phyloP scores from a whole-genome alignment of 2,113 vertebrate genomes.

The Ahaetulla prasina region DNA sequence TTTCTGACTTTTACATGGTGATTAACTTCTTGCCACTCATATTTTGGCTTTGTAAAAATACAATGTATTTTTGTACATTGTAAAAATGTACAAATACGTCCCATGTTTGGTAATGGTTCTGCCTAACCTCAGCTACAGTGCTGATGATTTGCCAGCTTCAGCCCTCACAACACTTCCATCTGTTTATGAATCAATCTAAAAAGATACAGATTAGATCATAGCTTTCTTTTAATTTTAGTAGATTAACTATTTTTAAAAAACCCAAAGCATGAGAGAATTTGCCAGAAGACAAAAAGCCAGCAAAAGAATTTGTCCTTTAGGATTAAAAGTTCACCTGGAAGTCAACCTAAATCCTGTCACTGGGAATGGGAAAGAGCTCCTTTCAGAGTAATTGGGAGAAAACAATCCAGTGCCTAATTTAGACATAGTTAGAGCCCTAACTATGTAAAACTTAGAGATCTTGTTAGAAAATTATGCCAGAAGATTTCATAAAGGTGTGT shows the following conservation, averaged over 20 bases:
- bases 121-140: neutral
- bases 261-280: neutral
- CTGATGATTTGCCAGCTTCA: neutral
- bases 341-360: neutral
- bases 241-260: neutral
- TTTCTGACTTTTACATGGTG: neutral
- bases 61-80: no score
- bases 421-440: neutral
- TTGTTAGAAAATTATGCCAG: neutral
- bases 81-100: neutral
- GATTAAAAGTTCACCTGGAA: neutral
- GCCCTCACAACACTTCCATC: neutral
- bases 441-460: neutral
- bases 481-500: neutral
- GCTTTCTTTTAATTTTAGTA: neutral
- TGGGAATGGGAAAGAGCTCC: neutral
- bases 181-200: neutral
- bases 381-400: neutral
- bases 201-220: neutral
- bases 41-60: neutral
- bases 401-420: neutral
- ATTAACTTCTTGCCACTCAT: neutral
- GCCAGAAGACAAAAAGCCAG: neutral
- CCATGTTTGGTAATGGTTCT: neutral
- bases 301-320: neutral